phyloP scores from a whole-genome alignment of 2,888 invertebrate species.

The Agriopis marginaria region DNA sequence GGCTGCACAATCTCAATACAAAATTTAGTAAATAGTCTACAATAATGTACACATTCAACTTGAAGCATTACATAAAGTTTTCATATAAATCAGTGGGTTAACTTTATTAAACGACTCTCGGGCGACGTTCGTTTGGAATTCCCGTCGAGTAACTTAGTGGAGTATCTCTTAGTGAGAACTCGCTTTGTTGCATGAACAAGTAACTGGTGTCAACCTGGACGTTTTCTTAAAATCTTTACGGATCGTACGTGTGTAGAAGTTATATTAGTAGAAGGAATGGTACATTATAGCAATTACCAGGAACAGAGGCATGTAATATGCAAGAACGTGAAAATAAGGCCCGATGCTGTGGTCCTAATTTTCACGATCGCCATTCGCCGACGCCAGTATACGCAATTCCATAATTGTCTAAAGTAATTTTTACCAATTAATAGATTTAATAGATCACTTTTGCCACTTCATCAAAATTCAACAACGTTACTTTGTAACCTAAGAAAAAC shows the following conservation, averaged over 20 bases:
- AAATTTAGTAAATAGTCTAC: slow-evolving; percentile 6
- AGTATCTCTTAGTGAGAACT: slow-evolving; percentile 24
- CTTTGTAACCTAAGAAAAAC: too few relatives aligned
- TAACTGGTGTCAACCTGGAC: slow-evolving; percentile 14
- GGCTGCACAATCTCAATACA: neutral
- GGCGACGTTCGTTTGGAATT: slow-evolving; percentile 80
- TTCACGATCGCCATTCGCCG: too few relatives aligned
- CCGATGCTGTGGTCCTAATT: too few relatives aligned
- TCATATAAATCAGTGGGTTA: slow-evolving; percentile 80
- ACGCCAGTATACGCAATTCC: too few relatives aligned
- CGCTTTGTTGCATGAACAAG: slow-evolving; percentile 20
- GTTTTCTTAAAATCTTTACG: slow-evolving; percentile 6
- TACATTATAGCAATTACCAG: too few relatives aligned
- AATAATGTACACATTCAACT: slow-evolving; percentile 57
- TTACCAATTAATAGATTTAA: too few relatives aligned
- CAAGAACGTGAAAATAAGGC: too few relatives aligned
- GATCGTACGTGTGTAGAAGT: slow-evolving; percentile 5
- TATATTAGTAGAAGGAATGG: too few relatives aligned
- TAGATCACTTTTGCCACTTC: too few relatives aligned
- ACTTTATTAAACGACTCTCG: slow-evolving; percentile 84
- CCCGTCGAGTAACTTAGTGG: slow-evolving; percentile 66
- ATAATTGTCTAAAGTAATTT: too few relatives aligned
- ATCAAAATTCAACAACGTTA: too few relatives aligned
- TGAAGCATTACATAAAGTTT: slow-evolving; percentile 63
- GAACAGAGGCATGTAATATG: too few relatives aligned